Conservation (phyloP, 2,797 vertebrate genomes). For the Lateolabrax maculatus region DNA sequence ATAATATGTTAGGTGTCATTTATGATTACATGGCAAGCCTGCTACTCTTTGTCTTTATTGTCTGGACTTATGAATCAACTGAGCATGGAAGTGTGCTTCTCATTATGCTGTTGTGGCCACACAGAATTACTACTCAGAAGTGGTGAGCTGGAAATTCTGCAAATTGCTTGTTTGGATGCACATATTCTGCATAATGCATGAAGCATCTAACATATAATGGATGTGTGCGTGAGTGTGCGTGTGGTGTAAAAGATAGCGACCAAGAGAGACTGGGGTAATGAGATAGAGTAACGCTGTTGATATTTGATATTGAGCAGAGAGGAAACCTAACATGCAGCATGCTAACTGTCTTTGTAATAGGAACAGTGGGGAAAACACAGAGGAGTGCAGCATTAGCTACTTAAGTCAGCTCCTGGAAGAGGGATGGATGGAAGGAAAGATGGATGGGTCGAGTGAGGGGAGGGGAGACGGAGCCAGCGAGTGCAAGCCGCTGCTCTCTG, state of each 20-base stretch:
- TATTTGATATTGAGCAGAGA: slow-evolving; percentile 53
- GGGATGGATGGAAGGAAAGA: slow-evolving; percentile 49
- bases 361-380: slow-evolving; percentile 47
- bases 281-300: slow-evolving; percentile 55
- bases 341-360: slow-evolving; percentile 42
- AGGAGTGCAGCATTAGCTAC: slow-evolving; percentile 52
- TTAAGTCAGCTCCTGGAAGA: slow-evolving; percentile 46
- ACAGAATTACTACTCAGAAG: slow-evolving; percentile 52
- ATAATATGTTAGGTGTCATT: slow-evolving; percentile 51
- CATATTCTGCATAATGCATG: slow-evolving; percentile 70
- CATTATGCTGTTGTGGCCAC: slow-evolving; percentile 59
- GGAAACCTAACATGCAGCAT: slow-evolving; percentile 57
- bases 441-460: slow-evolving; percentile 44
- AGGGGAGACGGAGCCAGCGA: slow-evolving; percentile 27
- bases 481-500: slow-evolving; percentile 45
- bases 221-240: slow-evolving; percentile 29
- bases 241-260: slow-evolving; percentile 38
- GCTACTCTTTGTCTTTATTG: slow-evolving; percentile 46
- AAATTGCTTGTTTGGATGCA: slow-evolving; percentile 73
- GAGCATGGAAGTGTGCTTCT: slow-evolving; percentile 46
- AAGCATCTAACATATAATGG: slow-evolving; percentile 59
- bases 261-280: slow-evolving; percentile 32
- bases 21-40: slow-evolving; percentile 48
- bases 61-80: slow-evolving; percentile 55
- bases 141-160: slow-evolving; percentile 65